Conservation (phyloP, 1,140 invertebrate species). For the Macrobrachium nipponense region DNA sequence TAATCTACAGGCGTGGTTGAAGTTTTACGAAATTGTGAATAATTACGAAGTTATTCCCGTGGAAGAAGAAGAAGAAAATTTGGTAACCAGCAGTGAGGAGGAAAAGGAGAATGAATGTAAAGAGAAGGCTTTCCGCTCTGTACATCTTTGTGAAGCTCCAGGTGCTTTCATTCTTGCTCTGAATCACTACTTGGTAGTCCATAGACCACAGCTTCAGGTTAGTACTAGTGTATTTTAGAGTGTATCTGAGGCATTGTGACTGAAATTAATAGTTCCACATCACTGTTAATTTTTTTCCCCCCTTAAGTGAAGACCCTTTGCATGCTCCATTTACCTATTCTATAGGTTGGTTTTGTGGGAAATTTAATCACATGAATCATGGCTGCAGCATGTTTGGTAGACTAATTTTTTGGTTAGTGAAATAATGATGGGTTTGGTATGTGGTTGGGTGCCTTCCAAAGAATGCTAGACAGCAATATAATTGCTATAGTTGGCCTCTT, state of each 20-base stretch:
- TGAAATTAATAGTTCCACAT: too few species aligned
- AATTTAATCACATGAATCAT: too few species aligned
- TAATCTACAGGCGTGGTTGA: constrained; percentile 84
- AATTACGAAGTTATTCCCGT: constrained; percentile 76
- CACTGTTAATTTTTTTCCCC: too few species aligned
- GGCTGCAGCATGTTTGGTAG: too few species aligned
- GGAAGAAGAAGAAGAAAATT: constrained; percentile 63
- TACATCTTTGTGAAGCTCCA: constrained; percentile 95
- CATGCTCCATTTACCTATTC: background rate
- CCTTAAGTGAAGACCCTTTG: too few species aligned
- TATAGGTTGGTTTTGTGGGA: background rate
- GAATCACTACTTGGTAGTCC: constrained; percentile 76
- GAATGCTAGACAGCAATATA: too few species aligned
- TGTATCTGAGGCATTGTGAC: too few species aligned
- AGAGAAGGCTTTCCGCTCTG: constrained; percentile 72
- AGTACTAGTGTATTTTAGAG: too few species aligned
- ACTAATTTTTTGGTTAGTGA: too few species aligned
- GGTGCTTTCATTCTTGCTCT: constrained; percentile 91
- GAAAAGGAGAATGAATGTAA: constrained; percentile 66
- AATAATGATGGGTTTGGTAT: too few species aligned
- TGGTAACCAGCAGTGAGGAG: background rate
- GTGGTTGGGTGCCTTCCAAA: too few species aligned
- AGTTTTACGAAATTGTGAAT: constrained; percentile 87
- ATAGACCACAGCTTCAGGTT: constrained; percentile 49
- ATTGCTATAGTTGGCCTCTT: too few species aligned